phyloP scores from a whole-genome alignment of 2,888 invertebrate genomes.

The Aspidapion aeneum region DNA sequence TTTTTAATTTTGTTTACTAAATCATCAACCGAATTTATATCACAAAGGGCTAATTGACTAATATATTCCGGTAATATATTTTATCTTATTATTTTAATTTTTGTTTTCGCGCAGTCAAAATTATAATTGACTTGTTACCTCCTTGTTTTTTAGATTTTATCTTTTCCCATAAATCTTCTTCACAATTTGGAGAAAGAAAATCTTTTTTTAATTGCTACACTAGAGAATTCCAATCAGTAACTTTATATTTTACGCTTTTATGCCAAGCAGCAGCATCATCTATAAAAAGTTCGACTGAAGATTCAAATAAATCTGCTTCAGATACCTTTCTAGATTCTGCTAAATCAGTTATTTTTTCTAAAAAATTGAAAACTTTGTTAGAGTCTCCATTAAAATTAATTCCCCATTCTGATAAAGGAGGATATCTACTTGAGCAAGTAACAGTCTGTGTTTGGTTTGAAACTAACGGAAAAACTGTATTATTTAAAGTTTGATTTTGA shows the following conservation, averaged over 20 bases:
- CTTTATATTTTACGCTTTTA: not conserved
- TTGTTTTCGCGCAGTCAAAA: not conserved
- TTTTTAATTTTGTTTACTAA: not conserved
- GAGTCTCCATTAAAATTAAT: not conserved
- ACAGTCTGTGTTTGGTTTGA: too few species aligned
- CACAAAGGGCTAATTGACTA: not conserved
- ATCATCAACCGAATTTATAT: not conserved
- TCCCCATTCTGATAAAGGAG: not conserved
- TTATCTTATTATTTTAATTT: not conserved
- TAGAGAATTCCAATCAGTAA: not conserved
- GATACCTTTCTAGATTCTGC: not conserved
- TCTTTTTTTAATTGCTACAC: not conserved
- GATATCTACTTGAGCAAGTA: too few species aligned
- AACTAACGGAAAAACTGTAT: too few species aligned
- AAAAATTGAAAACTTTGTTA: not conserved
- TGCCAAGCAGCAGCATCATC: not conserved
- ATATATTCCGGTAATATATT: not conserved
- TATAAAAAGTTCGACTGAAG: not conserved
- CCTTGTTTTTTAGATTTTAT: not conserved
- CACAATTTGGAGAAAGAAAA: not conserved
- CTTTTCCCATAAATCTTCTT: not conserved
- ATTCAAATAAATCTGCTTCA: not conserved
- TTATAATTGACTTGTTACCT: not conserved
- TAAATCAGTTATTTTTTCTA: not conserved
- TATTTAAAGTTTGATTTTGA: too few species aligned